These are phyloP conservation scores for Chlorospingus semifuscus DNA, from an alignment of 2,797 vertebrate species.

Conservation along the genomic window DNA sequence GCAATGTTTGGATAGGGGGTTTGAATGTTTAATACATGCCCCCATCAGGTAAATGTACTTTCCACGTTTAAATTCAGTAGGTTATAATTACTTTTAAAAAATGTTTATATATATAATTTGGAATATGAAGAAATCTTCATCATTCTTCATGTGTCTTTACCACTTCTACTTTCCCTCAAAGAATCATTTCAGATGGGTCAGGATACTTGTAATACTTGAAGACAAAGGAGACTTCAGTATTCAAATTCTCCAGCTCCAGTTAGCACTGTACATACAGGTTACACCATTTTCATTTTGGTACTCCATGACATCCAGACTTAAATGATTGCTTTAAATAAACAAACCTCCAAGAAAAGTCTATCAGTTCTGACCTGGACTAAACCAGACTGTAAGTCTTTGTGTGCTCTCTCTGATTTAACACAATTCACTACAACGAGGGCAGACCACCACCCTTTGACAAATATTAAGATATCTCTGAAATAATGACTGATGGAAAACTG, in stretches of 20 bases:
- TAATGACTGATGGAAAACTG: not conserved
- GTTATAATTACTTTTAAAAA: not conserved
- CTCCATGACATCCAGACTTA: not conserved
- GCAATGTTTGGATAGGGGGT: not conserved
- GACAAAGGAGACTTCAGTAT: not conserved
- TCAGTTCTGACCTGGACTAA: not conserved
- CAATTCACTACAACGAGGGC: rapidly evolving
- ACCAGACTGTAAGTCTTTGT: not conserved
- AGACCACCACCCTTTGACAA: not conserved
- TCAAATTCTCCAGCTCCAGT: not conserved
- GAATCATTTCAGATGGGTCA: not conserved
- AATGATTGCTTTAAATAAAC: not conserved
- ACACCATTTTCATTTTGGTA: not conserved
- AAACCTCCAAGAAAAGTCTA: not conserved
- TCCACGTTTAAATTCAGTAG: not conserved
- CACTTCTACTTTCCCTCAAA: not conserved
- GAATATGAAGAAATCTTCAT: not conserved
- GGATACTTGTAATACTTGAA: not conserved
- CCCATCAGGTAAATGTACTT: not conserved
- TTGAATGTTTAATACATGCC: not conserved
- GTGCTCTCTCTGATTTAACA: not conserved
- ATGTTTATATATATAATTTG: too few species aligned
- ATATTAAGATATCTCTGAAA: not conserved
- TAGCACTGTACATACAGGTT: not conserved
- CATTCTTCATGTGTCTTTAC: not conserved